Evolutionary conservation across 2,888 invertebrate species (phyloP), one percentile per base, ranked within the genome.

Genomic region (Marronus borbonicus): DNA sequence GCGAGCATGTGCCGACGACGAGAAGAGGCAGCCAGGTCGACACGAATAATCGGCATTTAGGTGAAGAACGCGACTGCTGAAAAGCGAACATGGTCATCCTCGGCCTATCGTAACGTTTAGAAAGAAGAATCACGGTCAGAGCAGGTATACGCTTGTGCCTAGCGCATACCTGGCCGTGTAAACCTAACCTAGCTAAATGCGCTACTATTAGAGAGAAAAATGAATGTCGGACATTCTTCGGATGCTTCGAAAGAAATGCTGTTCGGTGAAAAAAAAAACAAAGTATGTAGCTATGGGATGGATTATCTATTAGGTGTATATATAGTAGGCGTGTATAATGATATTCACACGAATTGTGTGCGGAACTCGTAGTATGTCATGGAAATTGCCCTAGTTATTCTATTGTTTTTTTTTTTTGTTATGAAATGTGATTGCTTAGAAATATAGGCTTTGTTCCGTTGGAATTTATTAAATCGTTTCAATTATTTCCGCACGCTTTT

Each of bases 31-130:
- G 44, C 44, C 64, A n/a, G 31, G 12, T 31, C 64, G 65, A 17
- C 65, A 31, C 65, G 65, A 39, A 65, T 39, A 65, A 65, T 65
- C 65, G 65, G 65, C 65, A 65, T 65, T 65, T 65, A 65, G 65
- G 65, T 65, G 65, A 65, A 65, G 65, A 65, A 65, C 65, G 65
- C 65, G 65, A 39, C 65, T 39, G 65, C 36, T 65, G 39, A 65
- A 65, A 39, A 65, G 65, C 65, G 65, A 65, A 65, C 65, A 65
- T 39, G 65, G 65, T 65, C 65, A 39, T n/a, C 44, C 2, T 12
- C 44, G 10, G 44, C 44, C 44, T 44, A 20, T 17, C 55, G 55
- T 55, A 55, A 55, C 55, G 20, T 20, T 55, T 55, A 55, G 20
- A 14, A 55, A n/a, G 7, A 55, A 55, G 55, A 2, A 55, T 55